Percentiles rank a stretch among this genome's conserved stretches.
These are phyloP conservation scores for Bombycilla garrulus DNA, from an alignment of 2,113 vertebrate species.

Conservation along the genomic window DNA sequence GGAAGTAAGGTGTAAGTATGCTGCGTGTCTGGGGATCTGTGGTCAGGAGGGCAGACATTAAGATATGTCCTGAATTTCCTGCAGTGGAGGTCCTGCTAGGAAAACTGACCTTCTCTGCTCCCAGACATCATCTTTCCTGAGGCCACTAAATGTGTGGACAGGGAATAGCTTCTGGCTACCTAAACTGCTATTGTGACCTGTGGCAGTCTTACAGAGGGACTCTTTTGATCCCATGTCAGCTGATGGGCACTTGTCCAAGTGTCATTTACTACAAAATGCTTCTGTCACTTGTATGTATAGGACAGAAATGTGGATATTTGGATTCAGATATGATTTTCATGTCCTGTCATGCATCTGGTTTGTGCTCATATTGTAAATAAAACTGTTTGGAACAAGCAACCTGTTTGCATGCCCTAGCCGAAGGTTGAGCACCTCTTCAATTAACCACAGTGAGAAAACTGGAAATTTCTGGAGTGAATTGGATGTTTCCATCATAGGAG, in stretches of 20 bases:
- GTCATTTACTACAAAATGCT: background rate
- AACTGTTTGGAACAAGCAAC: background rate
- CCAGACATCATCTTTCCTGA: background rate
- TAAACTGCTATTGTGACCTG: background rate
- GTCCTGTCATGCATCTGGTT: background rate
- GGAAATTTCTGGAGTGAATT: background rate
- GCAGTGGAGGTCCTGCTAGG: background rate
- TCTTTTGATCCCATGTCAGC: background rate
- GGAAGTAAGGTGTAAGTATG: background rate
- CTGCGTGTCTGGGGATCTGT: background rate
- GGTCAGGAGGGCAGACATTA: background rate
- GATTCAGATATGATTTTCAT: background rate
- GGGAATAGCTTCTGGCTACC: background rate
- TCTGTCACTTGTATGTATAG: background rate
- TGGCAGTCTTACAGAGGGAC: background rate
- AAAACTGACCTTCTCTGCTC: background rate
- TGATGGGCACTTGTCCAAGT: background rate
- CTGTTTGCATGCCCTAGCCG: background rate
- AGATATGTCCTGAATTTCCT: background rate
- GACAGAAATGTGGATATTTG: background rate
- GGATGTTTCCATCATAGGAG: background rate
- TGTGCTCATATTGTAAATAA: background rate
- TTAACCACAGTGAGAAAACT: background rate
- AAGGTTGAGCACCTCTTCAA: background rate
- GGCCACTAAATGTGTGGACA: background rate